These are phyloP conservation scores for Dynastes hyllus DNA, from an alignment of 2,888 invertebrate species.

Conservation along the genomic window DNA sequence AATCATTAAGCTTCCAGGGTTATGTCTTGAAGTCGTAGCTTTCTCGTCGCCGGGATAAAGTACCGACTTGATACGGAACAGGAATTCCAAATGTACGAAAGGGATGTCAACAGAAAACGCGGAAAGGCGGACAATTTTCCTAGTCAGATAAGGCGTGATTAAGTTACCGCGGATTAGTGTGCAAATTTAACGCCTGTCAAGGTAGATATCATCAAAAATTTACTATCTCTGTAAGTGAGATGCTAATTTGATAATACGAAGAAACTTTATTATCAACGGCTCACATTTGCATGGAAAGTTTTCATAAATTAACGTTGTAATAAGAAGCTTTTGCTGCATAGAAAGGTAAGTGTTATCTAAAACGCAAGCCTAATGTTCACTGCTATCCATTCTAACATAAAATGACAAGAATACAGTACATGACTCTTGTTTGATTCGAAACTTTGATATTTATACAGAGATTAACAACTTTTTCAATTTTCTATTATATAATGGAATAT, in stretches of 20 bases:
- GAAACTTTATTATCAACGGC: neutral
- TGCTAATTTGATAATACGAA: slow-evolving; percentile 12
- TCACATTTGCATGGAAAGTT: too few species aligned
- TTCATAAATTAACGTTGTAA: too few species aligned
- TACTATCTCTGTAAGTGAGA: slow-evolving; percentile 28
- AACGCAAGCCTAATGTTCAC: too few species aligned
- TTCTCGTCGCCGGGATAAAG: slow-evolving; percentile 7
- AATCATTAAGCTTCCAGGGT: slow-evolving; percentile 17
- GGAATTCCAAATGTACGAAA: slow-evolving; percentile 25
- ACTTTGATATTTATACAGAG: too few species aligned
- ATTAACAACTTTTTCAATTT: too few species aligned
- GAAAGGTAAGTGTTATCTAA: too few species aligned
- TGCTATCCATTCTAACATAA: too few species aligned
- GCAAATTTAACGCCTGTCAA: slow-evolving; percentile 66
- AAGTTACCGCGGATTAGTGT: slow-evolving; percentile 65
- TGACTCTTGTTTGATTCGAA: too few species aligned
- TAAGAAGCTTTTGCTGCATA: too few species aligned
- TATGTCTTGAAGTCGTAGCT: neutral
- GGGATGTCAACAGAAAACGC: slow-evolving; percentile 39
- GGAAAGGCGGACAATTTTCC: slow-evolving; percentile 56
- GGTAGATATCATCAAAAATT: slow-evolving; percentile 57
- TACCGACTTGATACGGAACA: neutral
- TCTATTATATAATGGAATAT: too few species aligned
- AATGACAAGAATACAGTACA: too few species aligned
- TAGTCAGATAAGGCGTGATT: slow-evolving; percentile 66